Conservation (phyloP, 2,888 invertebrate species). For the Apotomis capreana region DNA sequence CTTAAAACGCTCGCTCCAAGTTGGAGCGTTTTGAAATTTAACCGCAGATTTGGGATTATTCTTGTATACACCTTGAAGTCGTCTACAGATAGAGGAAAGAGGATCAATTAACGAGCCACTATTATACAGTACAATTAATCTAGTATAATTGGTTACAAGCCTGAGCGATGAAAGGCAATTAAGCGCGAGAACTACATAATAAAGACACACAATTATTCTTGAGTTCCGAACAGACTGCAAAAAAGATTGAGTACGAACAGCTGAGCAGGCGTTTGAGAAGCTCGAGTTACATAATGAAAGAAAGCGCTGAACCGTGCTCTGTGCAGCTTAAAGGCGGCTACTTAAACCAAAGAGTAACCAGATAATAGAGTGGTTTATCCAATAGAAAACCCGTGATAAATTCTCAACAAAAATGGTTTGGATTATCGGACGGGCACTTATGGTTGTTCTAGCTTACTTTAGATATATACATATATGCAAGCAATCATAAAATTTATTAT, state of each 20-base stretch:
- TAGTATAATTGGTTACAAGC: not conserved
- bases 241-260: slow-evolving; percentile 52
- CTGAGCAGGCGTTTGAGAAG: slow-evolving; percentile 50
- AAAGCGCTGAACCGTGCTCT: slow-evolving; percentile 52
- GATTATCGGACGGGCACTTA: too few relatives aligned
- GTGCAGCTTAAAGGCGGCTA: not conserved
- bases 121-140: not conserved
- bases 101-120: not conserved
- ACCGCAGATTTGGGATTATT: too few relatives aligned
- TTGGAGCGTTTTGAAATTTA: too few relatives aligned
- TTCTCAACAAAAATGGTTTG: too few relatives aligned
- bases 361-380: too few relatives aligned
- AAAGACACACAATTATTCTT: slow-evolving; percentile 1
- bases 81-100: not conserved
- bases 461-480: too few relatives aligned
- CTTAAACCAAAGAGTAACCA: too few relatives aligned
- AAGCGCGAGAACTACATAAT: not conserved
- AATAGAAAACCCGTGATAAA: too few relatives aligned
- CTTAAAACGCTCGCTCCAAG: too few relatives aligned
- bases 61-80: too few relatives aligned
- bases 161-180: not conserved
- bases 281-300: slow-evolving; percentile 57
- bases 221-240: slow-evolving; percentile 19
- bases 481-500: too few relatives aligned
- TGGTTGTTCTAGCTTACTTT: too few relatives aligned